Percentiles rank a stretch among this genome's conserved stretches.
Conservation (phyloP, 2,888 invertebrate genomes). For the Tinea trinotella region DNA sequence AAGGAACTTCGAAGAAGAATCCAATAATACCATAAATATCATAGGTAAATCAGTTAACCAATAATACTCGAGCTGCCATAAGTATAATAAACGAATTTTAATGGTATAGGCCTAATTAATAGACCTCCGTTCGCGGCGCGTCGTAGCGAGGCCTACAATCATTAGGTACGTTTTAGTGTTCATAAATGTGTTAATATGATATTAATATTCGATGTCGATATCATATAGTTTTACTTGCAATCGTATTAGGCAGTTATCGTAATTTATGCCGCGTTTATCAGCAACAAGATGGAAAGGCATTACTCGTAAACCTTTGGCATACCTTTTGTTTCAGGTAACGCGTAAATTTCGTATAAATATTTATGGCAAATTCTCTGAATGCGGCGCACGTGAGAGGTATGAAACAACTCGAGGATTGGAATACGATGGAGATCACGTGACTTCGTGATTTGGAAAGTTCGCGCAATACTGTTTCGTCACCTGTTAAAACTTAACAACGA, state of each 20-base stretch:
- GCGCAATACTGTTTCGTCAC: not conserved
- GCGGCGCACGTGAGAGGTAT: conserved; percentile 20
- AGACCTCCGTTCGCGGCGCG: no score
- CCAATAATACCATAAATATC: no score
- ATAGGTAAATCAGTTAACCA: no score
- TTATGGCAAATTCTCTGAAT: conserved; percentile 25
- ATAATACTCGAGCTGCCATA: no score
- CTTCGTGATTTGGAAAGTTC: conserved; percentile 13
- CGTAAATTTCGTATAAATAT: conserved; percentile 27
- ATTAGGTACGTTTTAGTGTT: no score
- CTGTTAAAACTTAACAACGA: no score
- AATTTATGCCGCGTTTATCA: conserved; percentile 17
- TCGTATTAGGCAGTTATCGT: conserved; percentile 2
- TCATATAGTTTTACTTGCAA: not conserved
- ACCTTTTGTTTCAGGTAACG: conserved; percentile 19
- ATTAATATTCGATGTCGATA: conserved; percentile 6
- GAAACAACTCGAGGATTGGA: conserved; percentile 6
- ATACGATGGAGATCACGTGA: conserved; percentile 17
- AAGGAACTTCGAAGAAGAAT: no score
- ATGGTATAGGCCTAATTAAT: no score
- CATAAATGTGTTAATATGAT: not conserved
- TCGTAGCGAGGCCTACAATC: no score
- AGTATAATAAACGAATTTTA: no score
- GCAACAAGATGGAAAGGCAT: conserved; percentile 10
- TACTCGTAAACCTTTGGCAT: conserved; percentile 12